A percentile compares a stretch with the other conserved stretches of the same genome.
Evolutionary conservation across 1,140 invertebrate species (phyloP).

Genomic region (Delia radicum): DNA sequence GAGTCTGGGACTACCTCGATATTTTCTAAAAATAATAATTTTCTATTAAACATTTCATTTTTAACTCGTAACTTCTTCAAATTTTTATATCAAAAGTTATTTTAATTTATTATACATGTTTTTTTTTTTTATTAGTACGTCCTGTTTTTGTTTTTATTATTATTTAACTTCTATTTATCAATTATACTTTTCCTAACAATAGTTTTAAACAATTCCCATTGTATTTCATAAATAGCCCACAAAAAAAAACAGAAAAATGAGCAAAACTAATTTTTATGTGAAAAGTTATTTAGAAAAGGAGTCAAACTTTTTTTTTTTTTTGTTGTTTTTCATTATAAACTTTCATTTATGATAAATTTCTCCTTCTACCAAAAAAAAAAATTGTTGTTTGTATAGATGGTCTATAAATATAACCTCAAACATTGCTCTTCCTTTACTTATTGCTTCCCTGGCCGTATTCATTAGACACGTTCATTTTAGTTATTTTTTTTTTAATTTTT

Average conservation of each 20-base stretch:
- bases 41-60: no score
- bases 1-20: no score
- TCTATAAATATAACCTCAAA: not conserved
- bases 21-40: no score
- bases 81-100: no score
- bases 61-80: no score
- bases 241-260: not conserved
- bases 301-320: constrained; percentile 1
- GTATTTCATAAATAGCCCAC: not conserved
- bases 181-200: not conserved
- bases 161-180: not conserved
- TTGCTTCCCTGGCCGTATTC: not conserved
- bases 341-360: constrained; percentile 10
- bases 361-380: not conserved
- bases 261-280: not conserved
- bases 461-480: not conserved
- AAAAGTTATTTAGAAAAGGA: constrained; percentile 6
- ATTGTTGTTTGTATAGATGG: not conserved
- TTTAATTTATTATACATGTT: no score
- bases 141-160: not conserved
- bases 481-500: not conserved
- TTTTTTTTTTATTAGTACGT: not conserved
- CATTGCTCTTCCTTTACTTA: not conserved
- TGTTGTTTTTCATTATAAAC: constrained; percentile 17
- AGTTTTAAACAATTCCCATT: constrained; percentile 12